Conservation (phyloP, 2,797 vertebrate species). For the Poeciliopsis infans region DNA sequence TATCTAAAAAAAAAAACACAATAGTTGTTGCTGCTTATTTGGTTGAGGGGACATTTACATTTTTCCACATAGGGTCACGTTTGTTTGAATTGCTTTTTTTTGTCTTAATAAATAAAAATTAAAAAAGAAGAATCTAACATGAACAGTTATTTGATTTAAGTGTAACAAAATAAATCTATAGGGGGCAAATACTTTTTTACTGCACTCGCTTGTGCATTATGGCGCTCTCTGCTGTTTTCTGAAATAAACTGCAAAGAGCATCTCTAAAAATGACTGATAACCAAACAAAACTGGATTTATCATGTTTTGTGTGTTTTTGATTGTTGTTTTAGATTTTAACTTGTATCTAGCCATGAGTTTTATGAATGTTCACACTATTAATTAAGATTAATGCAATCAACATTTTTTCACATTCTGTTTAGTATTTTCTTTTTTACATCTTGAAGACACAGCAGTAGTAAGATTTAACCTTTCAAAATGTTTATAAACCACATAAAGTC, state of each 20-base stretch:
- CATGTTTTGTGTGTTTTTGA: too few relatives aligned
- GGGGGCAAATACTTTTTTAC: background rate
- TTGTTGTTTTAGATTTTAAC: too few relatives aligned
- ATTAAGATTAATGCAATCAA: background rate
- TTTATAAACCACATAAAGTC: slow-evolving; percentile 6
- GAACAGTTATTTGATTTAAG: background rate
- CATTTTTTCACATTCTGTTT: background rate
- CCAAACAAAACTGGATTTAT: too few relatives aligned
- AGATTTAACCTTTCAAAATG: background rate
- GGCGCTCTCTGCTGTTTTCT: background rate
- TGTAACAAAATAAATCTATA: background rate
- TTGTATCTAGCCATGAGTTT: too few relatives aligned
- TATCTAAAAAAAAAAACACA: background rate
- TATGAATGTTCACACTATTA: too few relatives aligned
- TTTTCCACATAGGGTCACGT: background rate
- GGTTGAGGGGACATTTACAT: background rate
- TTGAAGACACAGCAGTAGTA: background rate
- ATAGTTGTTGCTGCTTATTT: background rate
- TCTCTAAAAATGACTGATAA: background rate
- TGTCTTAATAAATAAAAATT: background rate
- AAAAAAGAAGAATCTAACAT: background rate
- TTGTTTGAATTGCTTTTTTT: background rate
- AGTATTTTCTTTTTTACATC: background rate
- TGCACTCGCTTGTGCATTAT: background rate
- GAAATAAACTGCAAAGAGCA: background rate